Evolutionary conservation across 2,888 invertebrate genomes (phyloP), one percentile per base, ranked within the genome.

Genomic region (Anodontia alba): DNA sequence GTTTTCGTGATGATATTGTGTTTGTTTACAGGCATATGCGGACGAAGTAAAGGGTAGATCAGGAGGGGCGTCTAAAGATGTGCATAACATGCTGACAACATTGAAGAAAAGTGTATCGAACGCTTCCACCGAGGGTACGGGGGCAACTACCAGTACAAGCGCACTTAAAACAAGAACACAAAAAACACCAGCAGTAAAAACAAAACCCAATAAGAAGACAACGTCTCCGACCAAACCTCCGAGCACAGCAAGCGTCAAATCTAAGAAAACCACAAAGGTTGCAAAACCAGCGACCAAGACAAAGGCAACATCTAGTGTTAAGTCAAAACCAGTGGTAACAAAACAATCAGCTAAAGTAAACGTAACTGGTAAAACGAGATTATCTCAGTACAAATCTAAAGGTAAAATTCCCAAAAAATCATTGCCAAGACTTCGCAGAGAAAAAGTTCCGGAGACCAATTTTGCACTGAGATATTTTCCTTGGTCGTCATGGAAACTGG

Each of bases 91-190:
- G 72, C 67, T 78, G 46, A 73, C 78, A 3, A 72, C 78, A 0
- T 38, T 78, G 20, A 78, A 78, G 43, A 78, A 78, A 51, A 78
- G 72, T 38, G 72, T 51, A 23, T 78, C 78, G 8, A 78, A 72
- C 26, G 72, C 78, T 0, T 78, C 78, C 1, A 42, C 73, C 26
- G 54, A 54, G n/a, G 54, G 54, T 26, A n/a, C n/a, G 8, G 17
- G 17, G 3, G n/a, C 15, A 2, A 15, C 62, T 5, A 15, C 20
- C 17, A 15, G 15, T 15, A 10, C 33, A 1, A 62, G 62, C 15
- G 26, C n/a, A 33, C 2, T 26, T 12, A 33, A 29, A 33, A 62
- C 62, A 62, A 62, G 31, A 33, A 20, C 62, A 62, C 29, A 62
- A 33, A 62, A 29, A 62, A 8, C 26, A 62, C 5, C 62, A 26